Evolutionary conservation across 2,888 invertebrate species (phyloP), one percentile per base, ranked within the genome.

Genomic region (Dicyrtoma fusca): DNA sequence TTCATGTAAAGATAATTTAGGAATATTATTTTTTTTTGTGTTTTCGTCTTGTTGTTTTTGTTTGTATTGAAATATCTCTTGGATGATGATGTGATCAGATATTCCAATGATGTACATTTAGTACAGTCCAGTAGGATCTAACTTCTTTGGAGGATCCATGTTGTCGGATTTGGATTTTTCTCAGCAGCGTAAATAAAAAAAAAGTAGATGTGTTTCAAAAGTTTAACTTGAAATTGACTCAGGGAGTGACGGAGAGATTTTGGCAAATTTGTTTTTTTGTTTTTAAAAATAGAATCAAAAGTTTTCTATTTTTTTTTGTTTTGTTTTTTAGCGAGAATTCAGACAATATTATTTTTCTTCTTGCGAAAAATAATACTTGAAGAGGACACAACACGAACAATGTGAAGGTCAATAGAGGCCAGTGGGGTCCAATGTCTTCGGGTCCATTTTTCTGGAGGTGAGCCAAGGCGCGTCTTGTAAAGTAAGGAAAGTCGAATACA

Each of bases 341-440:
- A n/a, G n/a, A n/a, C n/a, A 34, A 34, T 34, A 34, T 34, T 34
- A 34, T 34, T 34, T 34, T 34, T 34, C 8, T 34, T 34, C 34
- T 34, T 34, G 34, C 34, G 8, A 34, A 34, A 34, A 34, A 34
- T 5, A 34, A 34, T 34, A 62, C 17, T 34, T 26, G 26, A 17
- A 19, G 44, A 47, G 44, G 55, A 66, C 55, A 59, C 34, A 42
- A 42, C 55, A 66, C 53, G 23, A 65, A 23, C 19, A 26, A 8
- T 47, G 47, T 45, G 19, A 34, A 62, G 49, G 68, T 64, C 72
- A 78, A 73, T 78, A 78, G 65, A 78, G 76, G 64, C 80, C 80
- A 66, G 80, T 80, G 25, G 80, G 80, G 74, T 80, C 80, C 68
- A 80, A 75, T 53, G 75, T 76, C 74, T 80, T 74, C 42, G 78